A percentile compares a stretch with the other conserved stretches of the same genome.
Evolutionary conservation across 2,797 vertebrate genomes (phyloP).

Genomic region (Labeo calbasu): DNA sequence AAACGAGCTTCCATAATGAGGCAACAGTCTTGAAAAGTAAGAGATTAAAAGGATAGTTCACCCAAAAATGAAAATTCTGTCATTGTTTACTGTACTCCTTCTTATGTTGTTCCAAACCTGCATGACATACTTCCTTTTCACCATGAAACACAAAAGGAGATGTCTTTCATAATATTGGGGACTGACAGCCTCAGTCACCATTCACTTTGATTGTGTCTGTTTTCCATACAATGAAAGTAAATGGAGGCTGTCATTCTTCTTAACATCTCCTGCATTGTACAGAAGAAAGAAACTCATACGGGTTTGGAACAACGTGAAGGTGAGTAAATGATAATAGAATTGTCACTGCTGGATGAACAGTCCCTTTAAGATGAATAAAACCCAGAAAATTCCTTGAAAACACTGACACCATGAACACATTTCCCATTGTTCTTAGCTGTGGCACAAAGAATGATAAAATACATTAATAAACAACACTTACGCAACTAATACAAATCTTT

Average conservation of each 20-base stretch:
- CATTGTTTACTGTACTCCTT: neutral
- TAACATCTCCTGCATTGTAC: neutral
- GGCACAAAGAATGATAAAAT: neutral
- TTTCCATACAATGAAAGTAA: constrained; percentile 26
- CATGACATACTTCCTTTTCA: constrained; percentile 8
- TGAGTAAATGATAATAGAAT: constrained; percentile 9
- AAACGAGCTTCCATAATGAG: neutral
- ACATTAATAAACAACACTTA: neutral
- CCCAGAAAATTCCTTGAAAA: neutral
- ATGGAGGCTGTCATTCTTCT: constrained; percentile 14
- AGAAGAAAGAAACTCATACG: neutral
- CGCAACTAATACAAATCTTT: neutral
- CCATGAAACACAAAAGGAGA: neutral
- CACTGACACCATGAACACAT: neutral
- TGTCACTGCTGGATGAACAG: neutral
- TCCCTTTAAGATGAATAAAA: constrained; percentile 7
- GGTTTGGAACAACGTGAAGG: neutral
- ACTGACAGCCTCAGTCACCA: neutral
- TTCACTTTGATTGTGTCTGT: constrained; percentile 16
- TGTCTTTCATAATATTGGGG: constrained; percentile 1
- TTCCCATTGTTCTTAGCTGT: neutral
- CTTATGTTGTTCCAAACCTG: neutral
- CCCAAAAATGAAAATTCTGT: neutral
- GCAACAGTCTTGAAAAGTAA: neutral
- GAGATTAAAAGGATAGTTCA: neutral